These are phyloP conservation scores for Brachionus koreanus DNA, from an alignment of 1,140 invertebrate species.

Conservation along the genomic window DNA sequence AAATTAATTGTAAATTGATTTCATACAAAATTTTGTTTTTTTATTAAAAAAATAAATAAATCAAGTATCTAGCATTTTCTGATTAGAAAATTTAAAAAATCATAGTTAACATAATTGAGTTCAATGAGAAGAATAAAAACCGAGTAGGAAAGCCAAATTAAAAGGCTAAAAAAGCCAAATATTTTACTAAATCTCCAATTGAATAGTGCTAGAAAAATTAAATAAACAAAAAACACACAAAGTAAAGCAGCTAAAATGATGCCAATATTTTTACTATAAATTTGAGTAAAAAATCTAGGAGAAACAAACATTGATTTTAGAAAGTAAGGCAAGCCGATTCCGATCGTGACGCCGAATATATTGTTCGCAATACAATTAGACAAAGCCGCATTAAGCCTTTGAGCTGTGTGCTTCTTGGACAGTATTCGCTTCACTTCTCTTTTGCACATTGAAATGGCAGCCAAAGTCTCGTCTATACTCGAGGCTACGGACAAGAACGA, in stretches of 20 bases:
- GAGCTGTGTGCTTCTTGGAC: background rate
- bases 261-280: background rate
- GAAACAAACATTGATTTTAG: background rate
- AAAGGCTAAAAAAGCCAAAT: background rate
- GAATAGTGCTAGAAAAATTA: background rate
- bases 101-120: background rate
- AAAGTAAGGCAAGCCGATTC: conserved; percentile 15
- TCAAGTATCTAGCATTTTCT: background rate
- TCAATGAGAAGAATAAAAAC: background rate
- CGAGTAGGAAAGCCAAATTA: background rate
- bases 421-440: background rate
- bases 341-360: background rate
- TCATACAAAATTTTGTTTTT: no score
- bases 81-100: conserved; percentile 19
- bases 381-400: background rate
- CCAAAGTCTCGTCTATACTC: conserved; percentile 13
- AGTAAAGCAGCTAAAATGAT: background rate
- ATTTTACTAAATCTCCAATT: conserved; percentile 1
- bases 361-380: conserved; percentile 26
- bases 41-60: background rate
- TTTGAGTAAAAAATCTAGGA: background rate
- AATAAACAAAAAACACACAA: background rate
- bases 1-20: no score
- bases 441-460: background rate
- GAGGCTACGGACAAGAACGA: background rate